Base-by-base conservation (phyloP, 2,113 vertebrate genomes). In the Caranx melampygus region DNA sequence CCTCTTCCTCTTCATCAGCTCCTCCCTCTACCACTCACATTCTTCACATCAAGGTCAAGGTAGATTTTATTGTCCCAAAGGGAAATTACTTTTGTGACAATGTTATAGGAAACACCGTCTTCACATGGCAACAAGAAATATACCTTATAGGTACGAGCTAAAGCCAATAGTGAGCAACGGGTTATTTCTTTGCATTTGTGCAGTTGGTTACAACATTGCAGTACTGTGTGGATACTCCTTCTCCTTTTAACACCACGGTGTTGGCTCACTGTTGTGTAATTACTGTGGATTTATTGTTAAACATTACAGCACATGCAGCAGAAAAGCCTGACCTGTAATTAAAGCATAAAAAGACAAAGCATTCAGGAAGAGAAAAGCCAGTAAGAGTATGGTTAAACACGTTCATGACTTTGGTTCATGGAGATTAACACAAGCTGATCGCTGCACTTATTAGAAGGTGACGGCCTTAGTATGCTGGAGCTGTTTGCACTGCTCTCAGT, bases 31-130 rank as follows among this genome's bases (percentile, higher is more conserved):
- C 66, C 58, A 47, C 73, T 47, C 78, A 81, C 77, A 74, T 68
- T 78, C 64, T 82, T 69, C 35, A 80, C 44, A 82, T 82, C 68
- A 82, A 75, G 84, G 75, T 83, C 75, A 82, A 89, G 71, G 66
- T 77, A 81, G 45, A 63, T 75, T 84, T 86, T 87, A 89, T 86
- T 86, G 83, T 89, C 83, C 87, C 70, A 77, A 74, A 85, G 79
- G 82, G 71, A 88, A 88, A 88, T 85, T 77, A 82, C 73, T 72
- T 77, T 51, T 73, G 71, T 40, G 54, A 70, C 35, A 59, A 67
- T 65, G 72, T 67, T 86, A 75, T 66, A 67, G 51, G 52, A 78
- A 82, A 83, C 60, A 44, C 58, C 44, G 67, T 81, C 76, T 75
- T 57, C 76, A 76, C 79, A 62, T 64, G 72, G 65, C 65, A 83